A percentile compares a stretch with the other conserved stretches of the same genome.
These are phyloP conservation scores for Paracanthobrama guichenoti DNA, from an alignment of 2,113 vertebrate species.

Conservation along the genomic window DNA sequence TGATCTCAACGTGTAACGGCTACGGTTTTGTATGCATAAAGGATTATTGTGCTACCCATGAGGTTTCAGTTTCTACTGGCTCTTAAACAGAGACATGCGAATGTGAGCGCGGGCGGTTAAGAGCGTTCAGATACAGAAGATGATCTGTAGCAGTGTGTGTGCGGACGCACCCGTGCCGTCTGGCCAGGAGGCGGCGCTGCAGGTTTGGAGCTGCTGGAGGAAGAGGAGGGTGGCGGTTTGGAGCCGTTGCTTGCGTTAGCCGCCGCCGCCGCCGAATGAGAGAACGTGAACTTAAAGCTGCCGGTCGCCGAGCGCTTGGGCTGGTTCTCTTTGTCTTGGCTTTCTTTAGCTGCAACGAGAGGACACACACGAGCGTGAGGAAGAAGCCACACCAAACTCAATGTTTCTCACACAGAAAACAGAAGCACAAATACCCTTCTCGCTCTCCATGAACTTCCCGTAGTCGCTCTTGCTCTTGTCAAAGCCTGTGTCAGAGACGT, in stretches of 20 bases:
- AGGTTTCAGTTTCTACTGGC: no score
- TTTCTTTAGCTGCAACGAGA: slow-evolving; percentile 79
- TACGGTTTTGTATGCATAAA: no score
- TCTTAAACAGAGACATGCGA: no score
- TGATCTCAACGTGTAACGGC: no score
- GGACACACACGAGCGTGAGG: no score
- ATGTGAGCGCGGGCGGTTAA: no score
- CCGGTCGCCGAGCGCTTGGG: slow-evolving; percentile 76
- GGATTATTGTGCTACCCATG: no score
- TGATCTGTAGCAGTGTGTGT: no score
- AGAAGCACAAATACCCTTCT: no score
- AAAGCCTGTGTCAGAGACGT: slow-evolving; percentile 76
- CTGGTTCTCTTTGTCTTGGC: slow-evolving; percentile 84
- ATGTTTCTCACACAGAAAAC: no score
- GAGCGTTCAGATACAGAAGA: no score
- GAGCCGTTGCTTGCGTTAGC: slow-evolving; percentile 85
- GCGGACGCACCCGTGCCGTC: slow-evolving; percentile 75
- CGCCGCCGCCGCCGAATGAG: slow-evolving; percentile 80
- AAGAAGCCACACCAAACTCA: no score
- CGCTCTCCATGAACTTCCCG: slow-evolving; percentile 96
- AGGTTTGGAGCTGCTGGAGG: slow-evolving; percentile 82
- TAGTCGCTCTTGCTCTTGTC: slow-evolving; percentile 95
- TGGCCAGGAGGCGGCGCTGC: slow-evolving; percentile 78
- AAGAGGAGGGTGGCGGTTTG: slow-evolving; percentile 84
- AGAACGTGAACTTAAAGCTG: slow-evolving; percentile 83